Percentiles rank a stretch among this genome's conserved stretches.
These are phyloP conservation scores for Ophonus ardosiacus DNA, from an alignment of 2,888 invertebrate genomes.

Conservation along the genomic window DNA sequence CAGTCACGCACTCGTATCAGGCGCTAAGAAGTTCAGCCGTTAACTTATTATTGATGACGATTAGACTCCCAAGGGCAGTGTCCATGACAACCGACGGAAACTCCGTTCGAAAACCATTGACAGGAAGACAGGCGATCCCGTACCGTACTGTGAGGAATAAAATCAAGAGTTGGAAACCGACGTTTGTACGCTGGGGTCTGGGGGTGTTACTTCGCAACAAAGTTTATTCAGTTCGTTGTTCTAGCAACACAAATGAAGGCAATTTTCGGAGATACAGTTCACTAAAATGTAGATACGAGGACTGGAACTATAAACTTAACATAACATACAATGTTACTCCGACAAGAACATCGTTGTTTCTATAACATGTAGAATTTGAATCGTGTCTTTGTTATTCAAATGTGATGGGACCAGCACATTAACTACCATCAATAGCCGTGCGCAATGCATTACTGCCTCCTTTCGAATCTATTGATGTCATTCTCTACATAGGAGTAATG, in stretches of 20 bases:
- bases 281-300: neutral
- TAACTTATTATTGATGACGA: constrained; percentile 47
- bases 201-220: neutral
- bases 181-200: neutral
- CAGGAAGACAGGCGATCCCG: neutral
- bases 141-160: neutral
- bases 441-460: too few species aligned
- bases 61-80: constrained; percentile 32
- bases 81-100: constrained; percentile 31
- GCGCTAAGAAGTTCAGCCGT: constrained; percentile 22
- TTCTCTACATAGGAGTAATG: too few species aligned
- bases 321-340: too few species aligned
- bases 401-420: too few species aligned
- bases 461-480: too few species aligned
- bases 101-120: constrained; percentile 8
- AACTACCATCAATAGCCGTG: too few species aligned
- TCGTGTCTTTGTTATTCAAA: too few species aligned
- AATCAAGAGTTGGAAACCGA: constrained; percentile 13
- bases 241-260: neutral
- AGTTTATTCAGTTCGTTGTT: neutral
- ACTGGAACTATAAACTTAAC: neutral
- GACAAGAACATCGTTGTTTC: too few species aligned
- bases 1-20: constrained; percentile 3
- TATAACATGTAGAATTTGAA: too few species aligned
- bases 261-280: neutral